Conservation (phyloP, 2,113 vertebrate species). For the Strix aluco region DNA sequence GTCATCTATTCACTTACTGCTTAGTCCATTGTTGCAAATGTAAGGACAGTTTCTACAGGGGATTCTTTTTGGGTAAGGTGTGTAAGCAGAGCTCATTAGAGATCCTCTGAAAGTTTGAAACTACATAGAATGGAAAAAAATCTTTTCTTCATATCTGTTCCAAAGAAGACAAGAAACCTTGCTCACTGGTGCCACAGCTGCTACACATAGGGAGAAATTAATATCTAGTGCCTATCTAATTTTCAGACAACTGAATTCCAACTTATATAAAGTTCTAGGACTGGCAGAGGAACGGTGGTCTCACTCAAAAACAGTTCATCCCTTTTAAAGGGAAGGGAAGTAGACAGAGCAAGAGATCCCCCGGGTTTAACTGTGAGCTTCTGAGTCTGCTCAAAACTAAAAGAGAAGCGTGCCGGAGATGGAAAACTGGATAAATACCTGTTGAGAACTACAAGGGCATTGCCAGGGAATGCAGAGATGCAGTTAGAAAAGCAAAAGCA, state of each 20-base stretch:
- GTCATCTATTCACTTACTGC: neutral
- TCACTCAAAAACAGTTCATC: neutral
- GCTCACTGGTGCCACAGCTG: neutral
- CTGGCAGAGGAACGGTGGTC: neutral
- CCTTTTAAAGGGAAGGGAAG: too few relatives aligned
- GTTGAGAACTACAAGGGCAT: too few relatives aligned
- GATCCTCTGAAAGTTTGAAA: slow-evolving; percentile 46
- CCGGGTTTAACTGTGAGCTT: too few relatives aligned
- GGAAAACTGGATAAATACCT: too few relatives aligned
- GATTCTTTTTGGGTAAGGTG: neutral
- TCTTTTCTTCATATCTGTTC: neutral
- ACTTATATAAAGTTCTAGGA: neutral
- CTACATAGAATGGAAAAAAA: neutral
- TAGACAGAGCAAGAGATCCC: too few relatives aligned
- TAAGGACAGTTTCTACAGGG: neutral
- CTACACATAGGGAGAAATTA: neutral
- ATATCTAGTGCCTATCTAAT: neutral
- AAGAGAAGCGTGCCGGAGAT: too few relatives aligned
- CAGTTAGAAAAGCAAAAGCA: too few relatives aligned
- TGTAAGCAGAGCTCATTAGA: neutral
- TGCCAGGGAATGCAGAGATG: too few relatives aligned
- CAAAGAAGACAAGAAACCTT: neutral
- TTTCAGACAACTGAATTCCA: neutral
- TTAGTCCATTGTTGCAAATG: neutral
- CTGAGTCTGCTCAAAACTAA: too few relatives aligned